phyloP scores from a whole-genome alignment of 2,888 invertebrate species.

The Diarsia mendica region DNA sequence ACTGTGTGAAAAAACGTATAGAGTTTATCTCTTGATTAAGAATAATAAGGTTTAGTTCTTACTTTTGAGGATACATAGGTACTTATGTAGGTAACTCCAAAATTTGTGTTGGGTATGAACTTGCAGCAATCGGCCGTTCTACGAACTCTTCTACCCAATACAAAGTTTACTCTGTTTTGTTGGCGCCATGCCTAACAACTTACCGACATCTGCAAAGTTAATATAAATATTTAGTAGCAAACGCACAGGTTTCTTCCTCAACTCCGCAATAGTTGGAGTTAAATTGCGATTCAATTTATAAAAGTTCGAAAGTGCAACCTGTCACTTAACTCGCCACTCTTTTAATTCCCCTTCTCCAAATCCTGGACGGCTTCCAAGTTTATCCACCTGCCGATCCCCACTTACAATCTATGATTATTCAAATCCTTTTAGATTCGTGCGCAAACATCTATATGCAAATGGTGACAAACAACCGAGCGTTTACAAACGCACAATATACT shows the following conservation, averaged over 20 bases:
- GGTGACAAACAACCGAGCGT: constrained; percentile 88
- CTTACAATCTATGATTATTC: constrained; percentile 68
- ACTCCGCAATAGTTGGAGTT: constrained; percentile 8
- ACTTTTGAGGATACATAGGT: not conserved
- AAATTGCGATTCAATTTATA: constrained; percentile 35
- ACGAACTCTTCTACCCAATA: not conserved
- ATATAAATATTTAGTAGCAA: constrained; percentile 29
- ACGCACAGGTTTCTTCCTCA: constrained; percentile 11
- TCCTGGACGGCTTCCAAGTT: constrained; percentile 57
- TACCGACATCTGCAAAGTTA: constrained; percentile 23
- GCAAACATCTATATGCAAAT: constrained; percentile 87
- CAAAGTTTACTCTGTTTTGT: constrained; percentile 9
- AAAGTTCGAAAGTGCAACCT: constrained; percentile 38
- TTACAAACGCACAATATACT: constrained; percentile 90
- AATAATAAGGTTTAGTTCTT: not conserved
- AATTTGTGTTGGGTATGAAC: not conserved
- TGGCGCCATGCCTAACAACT: constrained; percentile 40
- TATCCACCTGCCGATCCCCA: constrained; percentile 63
- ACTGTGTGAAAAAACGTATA: not conserved
- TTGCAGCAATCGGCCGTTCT: not conserved
- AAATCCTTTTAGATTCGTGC: constrained; percentile 70
- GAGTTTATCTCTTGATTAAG: not conserved
- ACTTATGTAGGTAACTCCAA: not conserved
- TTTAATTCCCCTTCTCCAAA: constrained; percentile 43
- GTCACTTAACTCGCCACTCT: constrained; percentile 28